Evolutionary conservation across 2,797 vertebrate genomes (phyloP).

Genomic region (Chaenodraco wilsoni): DNA sequence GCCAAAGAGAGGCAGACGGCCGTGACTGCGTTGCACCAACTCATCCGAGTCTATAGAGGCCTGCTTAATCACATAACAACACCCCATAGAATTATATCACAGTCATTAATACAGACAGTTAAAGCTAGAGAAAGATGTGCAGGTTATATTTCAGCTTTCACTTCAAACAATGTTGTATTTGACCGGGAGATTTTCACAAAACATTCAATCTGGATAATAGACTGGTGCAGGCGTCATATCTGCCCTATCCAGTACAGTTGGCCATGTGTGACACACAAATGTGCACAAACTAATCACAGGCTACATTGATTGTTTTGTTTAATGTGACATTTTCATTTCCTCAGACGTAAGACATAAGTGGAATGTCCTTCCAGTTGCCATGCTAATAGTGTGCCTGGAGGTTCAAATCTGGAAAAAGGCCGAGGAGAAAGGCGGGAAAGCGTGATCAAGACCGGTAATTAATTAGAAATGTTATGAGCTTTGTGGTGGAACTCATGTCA

Average conservation of each 20-base stretch:
- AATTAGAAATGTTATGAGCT: constrained; percentile 51
- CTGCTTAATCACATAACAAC: constrained; percentile 70
- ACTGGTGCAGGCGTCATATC: constrained; percentile 17
- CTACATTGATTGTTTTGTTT: constrained; percentile 65
- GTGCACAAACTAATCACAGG: constrained; percentile 63
- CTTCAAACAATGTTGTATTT: constrained; percentile 25
- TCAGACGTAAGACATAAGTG: constrained; percentile 68
- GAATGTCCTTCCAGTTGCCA: constrained; percentile 59
- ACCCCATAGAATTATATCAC: constrained; percentile 51
- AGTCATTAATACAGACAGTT: constrained; percentile 50
- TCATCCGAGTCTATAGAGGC: constrained; percentile 56
- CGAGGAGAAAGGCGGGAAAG: constrained; percentile 22
- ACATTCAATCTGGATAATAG: constrained; percentile 42
- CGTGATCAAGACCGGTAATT: constrained; percentile 51
- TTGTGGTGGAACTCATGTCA: constrained; percentile 33
- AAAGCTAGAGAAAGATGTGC: constrained; percentile 27
- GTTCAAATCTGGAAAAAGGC: constrained; percentile 40
- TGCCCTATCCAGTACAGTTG: constrained; percentile 17
- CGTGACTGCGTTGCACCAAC: constrained; percentile 28
- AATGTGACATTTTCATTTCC: constrained; percentile 68
- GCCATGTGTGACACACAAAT: constrained; percentile 44
- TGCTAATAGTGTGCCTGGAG: constrained; percentile 62
- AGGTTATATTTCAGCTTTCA: constrained; percentile 11
- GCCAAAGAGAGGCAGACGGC: constrained; percentile 42
- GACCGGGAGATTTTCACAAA: constrained; percentile 38